A percentile compares a stretch with the other conserved stretches of the same genome.
These are phyloP conservation scores for Grapholita molesta DNA, from an alignment of 1,140 invertebrate genomes.

Conservation along the genomic window DNA sequence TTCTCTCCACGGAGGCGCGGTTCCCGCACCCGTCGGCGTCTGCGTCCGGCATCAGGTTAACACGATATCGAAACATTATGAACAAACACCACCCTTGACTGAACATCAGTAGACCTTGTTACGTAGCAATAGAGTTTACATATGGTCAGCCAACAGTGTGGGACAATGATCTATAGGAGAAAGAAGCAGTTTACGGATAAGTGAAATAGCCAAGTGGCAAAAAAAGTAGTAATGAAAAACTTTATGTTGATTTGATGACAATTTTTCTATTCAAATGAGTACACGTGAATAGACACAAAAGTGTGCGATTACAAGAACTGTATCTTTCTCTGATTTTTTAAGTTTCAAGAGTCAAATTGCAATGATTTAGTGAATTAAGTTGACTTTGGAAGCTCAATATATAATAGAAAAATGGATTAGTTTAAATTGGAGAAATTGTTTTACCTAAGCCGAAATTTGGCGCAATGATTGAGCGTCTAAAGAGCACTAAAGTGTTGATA, in stretches of 20 bases:
- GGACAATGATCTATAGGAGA: too few relatives aligned
- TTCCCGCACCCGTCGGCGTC: conserved; percentile 85
- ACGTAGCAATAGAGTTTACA: too few relatives aligned
- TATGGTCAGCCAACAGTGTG: too few relatives aligned
- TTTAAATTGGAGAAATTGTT: too few relatives aligned
- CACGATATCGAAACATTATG: background rate
- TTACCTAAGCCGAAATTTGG: background rate
- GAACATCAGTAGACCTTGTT: too few relatives aligned
- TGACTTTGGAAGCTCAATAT: background rate
- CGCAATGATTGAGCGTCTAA: background rate
- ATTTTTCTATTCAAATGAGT: background rate
- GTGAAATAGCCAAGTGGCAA: background rate
- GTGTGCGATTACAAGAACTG: background rate
- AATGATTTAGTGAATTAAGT: background rate
- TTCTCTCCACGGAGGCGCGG: conserved; percentile 91
- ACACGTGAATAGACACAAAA: too few relatives aligned
- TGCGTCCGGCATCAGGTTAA: conserved; percentile 21
- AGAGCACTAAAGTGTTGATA: background rate
- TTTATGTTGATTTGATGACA: background rate
- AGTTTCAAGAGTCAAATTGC: background rate
- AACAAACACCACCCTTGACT: too few relatives aligned
- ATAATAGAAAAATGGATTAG: background rate
- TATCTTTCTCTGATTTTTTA: background rate
- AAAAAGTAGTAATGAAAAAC: background rate
- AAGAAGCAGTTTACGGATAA: background rate